Conservation (phyloP, 2,797 vertebrate species). For the Acomys russatus region DNA sequence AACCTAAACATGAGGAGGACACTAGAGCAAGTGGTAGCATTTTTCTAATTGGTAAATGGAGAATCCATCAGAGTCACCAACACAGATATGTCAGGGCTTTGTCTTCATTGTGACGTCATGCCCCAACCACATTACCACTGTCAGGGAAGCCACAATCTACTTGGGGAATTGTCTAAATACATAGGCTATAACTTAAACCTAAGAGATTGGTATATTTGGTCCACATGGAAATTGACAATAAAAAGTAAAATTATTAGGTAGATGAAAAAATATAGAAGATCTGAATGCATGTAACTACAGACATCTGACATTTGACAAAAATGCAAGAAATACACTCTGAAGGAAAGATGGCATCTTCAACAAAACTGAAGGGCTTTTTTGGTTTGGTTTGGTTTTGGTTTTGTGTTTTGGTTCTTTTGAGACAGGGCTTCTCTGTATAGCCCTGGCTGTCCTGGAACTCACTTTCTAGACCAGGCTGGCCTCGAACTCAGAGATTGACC, state of each 20-base stretch:
- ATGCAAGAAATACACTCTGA: neutral
- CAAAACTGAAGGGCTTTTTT: neutral
- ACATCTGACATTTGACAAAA: neutral
- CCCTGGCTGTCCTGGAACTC: neutral
- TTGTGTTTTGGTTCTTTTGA: no score
- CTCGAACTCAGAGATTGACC: neutral
- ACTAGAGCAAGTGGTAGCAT: neutral
- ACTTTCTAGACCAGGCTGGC: neutral
- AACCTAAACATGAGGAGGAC: slow-evolving; percentile 17
- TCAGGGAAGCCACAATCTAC: neutral
- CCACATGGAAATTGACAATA: slow-evolving; percentile 11
- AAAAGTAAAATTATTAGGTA: neutral
- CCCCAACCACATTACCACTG: neutral
- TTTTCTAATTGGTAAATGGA: slow-evolving; percentile 1
- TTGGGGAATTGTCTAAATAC: neutral
- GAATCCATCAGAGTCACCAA: neutral
- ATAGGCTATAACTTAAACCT: neutral
- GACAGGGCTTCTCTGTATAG: no score
- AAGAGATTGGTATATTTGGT: neutral
- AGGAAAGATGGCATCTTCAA: neutral
- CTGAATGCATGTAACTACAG: neutral
- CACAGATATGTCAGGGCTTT: neutral
- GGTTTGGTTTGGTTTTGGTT: no score
- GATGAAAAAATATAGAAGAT: neutral
- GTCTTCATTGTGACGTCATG: neutral